Conservation (phyloP, 2,113 vertebrate species). For the Illadopsis cleaveri region DNA sequence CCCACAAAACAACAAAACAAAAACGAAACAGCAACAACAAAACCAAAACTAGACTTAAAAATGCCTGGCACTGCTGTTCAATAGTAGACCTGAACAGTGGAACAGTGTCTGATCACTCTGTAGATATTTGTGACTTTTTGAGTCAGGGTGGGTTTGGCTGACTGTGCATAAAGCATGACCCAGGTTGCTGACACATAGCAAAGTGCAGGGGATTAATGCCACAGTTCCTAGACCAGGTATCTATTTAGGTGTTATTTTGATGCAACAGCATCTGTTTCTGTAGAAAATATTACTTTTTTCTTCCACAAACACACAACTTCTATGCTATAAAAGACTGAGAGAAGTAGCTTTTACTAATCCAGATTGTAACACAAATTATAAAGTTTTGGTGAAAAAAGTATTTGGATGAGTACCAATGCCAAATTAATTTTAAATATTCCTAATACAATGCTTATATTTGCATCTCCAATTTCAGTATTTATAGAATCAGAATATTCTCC, state of each 20-base stretch:
- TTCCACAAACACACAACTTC: background rate
- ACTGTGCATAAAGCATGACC: background rate
- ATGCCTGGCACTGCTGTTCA: background rate
- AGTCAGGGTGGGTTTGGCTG: accelerated
- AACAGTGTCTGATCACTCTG: background rate
- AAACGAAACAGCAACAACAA: background rate
- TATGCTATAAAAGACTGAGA: background rate
- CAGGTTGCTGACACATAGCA: background rate
- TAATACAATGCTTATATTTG: slow-evolving; percentile 32
- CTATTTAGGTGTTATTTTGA: background rate
- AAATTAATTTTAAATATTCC: slow-evolving; percentile 10
- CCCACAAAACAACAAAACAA: too few species aligned
- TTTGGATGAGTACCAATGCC: background rate
- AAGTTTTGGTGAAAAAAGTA: background rate
- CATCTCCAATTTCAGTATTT: slow-evolving; percentile 1
- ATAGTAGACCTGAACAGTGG: accelerated
- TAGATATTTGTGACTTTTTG: background rate
- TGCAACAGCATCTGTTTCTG: background rate
- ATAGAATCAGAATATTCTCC: background rate
- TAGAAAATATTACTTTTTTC: background rate
- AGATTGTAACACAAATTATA: background rate
- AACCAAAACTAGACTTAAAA: background rate
- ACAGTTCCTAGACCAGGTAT: background rate
- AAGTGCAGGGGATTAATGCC: background rate
- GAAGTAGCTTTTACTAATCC: background rate